Base-by-base conservation (phyloP, 2,113 vertebrate species). In the Pleuronectes platessa region DNA sequence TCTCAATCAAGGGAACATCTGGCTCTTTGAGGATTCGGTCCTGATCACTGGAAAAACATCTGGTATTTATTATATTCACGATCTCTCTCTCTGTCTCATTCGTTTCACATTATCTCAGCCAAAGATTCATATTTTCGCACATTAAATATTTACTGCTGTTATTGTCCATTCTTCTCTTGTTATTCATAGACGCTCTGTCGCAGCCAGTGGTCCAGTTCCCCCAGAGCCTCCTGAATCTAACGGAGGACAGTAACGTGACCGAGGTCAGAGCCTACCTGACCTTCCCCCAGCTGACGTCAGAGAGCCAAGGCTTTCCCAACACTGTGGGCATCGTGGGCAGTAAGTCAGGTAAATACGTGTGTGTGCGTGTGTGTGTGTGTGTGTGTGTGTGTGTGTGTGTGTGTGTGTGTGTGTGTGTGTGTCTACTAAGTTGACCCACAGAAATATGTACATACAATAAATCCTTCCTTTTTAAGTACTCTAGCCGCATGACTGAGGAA, bases 1-100 rank as follows among this genome's bases (percentile, higher is more conserved):
- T n/a, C 92, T 95, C 93, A 96, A 88, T 76, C 96, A 94, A 91
- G 97, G 96, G 69, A 97, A 97, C 92, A 93, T 97, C 82, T 97
- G 96, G 96, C 91, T 97, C 9, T 98, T 96, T 93, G 95, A 97
- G 86, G 96, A 98, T 68, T 95, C 93, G 9, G 84, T 97, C 83
- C 91, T 96, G 82, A 95, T 98, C 85, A 95, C 95, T 81, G 94
- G 93, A 63, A 96, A 95, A 93, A 86, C 94, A 71, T 94, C 94
- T 83, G 97, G 97, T 98, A 31, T 31, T 31, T 31, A 7, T 31
- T 31, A 31, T 7, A 31, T 31, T 31, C 31, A 1, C 31, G 0
- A 5, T 1, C 31, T 31, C 6, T 31, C 31, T 31, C 31, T 31
- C 31, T 31, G 15, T 55, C 3, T 76, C 14, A 15, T 61, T 31